phyloP scores from a whole-genome alignment of 2,797 vertebrate genomes.

The Myiothlypis chrysogaster region DNA sequence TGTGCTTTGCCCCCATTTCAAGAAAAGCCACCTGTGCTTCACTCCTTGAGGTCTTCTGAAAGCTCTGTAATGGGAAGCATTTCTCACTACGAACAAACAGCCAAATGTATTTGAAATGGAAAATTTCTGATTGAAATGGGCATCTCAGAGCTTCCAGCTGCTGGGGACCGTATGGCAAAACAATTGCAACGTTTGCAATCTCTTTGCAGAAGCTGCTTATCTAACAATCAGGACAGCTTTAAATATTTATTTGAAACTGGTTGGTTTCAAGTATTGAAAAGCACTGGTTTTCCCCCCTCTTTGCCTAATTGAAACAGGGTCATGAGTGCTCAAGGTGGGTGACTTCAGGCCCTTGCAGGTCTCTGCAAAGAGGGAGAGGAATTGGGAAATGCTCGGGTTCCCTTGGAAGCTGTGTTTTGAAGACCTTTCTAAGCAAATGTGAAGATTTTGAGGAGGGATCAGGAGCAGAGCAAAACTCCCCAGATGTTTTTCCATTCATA shows the following conservation, averaged over 20 bases:
- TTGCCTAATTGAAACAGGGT: neutral
- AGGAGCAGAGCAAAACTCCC: neutral
- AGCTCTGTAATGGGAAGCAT: neutral
- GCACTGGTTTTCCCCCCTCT: neutral
- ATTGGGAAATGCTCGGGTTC: neutral
- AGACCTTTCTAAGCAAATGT: neutral
- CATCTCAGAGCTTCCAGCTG: conserved; percentile 17
- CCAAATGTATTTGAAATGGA: conserved; percentile 14
- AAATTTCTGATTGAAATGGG: conserved; percentile 28
- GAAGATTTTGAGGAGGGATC: neutral
- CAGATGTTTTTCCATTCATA: neutral
- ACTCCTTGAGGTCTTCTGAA: neutral
- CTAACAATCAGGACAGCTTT: neutral
- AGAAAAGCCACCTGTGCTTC: conserved; percentile 2
- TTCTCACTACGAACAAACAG: neutral
- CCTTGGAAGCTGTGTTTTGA: neutral
- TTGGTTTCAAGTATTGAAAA: neutral
- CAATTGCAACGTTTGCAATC: neutral
- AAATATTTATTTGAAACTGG: conserved; percentile 9
- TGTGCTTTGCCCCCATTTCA: neutral
- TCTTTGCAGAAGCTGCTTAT: conserved; percentile 9
- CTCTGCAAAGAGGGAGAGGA: neutral
- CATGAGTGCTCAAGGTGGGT: neutral
- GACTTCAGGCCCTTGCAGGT: neutral
- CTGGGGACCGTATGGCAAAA: neutral